Conservation (phyloP, 1,140 invertebrate genomes). For the Drosophila erecta region DNA sequence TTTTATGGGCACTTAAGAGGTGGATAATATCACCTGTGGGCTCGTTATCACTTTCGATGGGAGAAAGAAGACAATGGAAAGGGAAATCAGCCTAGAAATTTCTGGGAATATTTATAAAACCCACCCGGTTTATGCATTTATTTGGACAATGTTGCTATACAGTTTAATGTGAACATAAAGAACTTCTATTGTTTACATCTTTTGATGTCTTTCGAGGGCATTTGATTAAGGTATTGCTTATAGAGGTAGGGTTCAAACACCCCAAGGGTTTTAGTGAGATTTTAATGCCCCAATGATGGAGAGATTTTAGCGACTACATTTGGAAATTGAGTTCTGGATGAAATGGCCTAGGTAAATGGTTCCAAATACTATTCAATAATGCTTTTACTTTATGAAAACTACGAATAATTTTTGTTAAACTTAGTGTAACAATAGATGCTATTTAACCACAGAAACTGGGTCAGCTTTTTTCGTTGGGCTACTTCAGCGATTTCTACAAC, state of each 20-base stretch:
- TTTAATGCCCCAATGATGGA: too few species aligned
- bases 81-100: slow-evolving; percentile 20
- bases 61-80: slow-evolving; percentile 15
- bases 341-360: too few species aligned
- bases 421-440: too few species aligned
- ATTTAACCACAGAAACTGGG: too few species aligned
- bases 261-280: too few species aligned
- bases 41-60: slow-evolving; percentile 22
- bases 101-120: slow-evolving; percentile 2
- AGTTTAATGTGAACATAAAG: not conserved
- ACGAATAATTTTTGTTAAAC: too few species aligned
- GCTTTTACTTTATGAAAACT: too few species aligned
- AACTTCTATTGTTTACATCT: not conserved
- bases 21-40: not conserved
- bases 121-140: not conserved
- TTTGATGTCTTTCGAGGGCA: not conserved
- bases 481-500: too few species aligned
- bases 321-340: too few species aligned
- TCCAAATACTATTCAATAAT: too few species aligned
- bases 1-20: slow-evolving; percentile 13
- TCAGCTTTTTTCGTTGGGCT: too few species aligned
- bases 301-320: too few species aligned
- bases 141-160: not conserved
- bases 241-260: not conserved
- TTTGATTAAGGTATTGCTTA: not conserved